Evolutionary conservation across 2,888 invertebrate species (phyloP).

Genomic region (Spodoptera littoralis): DNA sequence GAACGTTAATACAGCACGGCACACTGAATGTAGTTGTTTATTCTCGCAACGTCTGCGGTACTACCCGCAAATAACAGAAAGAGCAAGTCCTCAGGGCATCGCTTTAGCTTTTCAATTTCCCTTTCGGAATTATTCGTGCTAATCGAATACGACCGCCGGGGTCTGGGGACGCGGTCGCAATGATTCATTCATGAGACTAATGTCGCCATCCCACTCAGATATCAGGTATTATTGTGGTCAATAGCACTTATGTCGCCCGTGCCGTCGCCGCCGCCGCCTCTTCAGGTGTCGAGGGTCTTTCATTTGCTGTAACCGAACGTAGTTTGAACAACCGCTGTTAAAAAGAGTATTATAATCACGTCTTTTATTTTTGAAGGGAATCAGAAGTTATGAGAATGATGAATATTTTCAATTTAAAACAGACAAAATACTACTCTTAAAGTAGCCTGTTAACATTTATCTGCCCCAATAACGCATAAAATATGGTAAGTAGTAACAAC

Average conservation of each 20-base stretch:
- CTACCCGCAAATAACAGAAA: slow-evolving; percentile 87
- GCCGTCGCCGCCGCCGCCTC: slow-evolving; percentile 9
- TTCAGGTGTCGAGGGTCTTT: slow-evolving; percentile 5
- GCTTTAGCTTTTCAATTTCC: slow-evolving; percentile 89
- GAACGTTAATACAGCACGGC: slow-evolving; percentile 62
- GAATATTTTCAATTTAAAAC: no score
- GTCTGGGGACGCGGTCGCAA: slow-evolving; percentile 79
- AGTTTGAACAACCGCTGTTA: background rate
- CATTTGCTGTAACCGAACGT: slow-evolving; percentile 1
- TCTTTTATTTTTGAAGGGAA: no score
- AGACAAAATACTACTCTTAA: no score
- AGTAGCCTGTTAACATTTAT: background rate
- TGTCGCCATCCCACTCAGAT: slow-evolving; percentile 78
- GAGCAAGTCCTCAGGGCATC: slow-evolving; percentile 88
- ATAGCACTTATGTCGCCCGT: slow-evolving; percentile 57
- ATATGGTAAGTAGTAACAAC: slow-evolving; percentile 27
- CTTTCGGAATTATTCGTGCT: slow-evolving; percentile 88
- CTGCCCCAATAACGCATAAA: slow-evolving; percentile 13
- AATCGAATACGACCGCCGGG: slow-evolving; percentile 86
- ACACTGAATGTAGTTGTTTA: slow-evolving; percentile 78
- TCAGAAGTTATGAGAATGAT: no score
- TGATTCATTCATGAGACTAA: slow-evolving; percentile 88
- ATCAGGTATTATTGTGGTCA: slow-evolving; percentile 76
- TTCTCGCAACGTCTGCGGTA: slow-evolving; percentile 75
- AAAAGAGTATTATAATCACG: no score